Evolutionary conservation across 2,888 invertebrate genomes (phyloP).

Genomic region (Pocota personata): DNA sequence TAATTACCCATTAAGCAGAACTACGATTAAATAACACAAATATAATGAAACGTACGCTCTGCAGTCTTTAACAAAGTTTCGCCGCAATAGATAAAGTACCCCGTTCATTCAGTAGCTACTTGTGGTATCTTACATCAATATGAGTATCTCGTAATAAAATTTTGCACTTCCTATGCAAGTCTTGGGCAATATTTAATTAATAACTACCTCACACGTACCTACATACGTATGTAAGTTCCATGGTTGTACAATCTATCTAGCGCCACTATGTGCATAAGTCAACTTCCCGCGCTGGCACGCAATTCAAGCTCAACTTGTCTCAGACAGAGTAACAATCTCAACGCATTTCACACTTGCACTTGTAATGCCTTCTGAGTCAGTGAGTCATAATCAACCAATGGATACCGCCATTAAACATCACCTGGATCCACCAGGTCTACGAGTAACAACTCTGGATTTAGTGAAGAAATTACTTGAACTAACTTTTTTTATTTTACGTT

Average conservation of each 20-base stretch:
- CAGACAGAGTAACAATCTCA: slow-evolving; percentile 13
- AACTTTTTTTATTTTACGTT: neutral
- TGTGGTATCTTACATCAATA: neutral
- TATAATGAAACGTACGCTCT: neutral
- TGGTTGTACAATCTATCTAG: neutral
- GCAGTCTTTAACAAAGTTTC: neutral
- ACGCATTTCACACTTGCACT: slow-evolving; percentile 47
- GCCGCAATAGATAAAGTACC: neutral
- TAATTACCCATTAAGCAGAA: neutral
- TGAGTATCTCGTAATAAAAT: slow-evolving; percentile 10
- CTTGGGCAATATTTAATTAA: slow-evolving; percentile 34
- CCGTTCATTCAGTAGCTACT: neutral
- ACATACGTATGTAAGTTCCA: slow-evolving; percentile 3
- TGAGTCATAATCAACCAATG: slow-evolving; percentile 33
- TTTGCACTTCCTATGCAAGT: slow-evolving; percentile 37
- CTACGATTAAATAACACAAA: neutral
- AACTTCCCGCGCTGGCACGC: neutral
- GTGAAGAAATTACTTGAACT: slow-evolving; percentile 14
- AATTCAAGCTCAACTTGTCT: slow-evolving; percentile 19
- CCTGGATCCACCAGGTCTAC: neutral
- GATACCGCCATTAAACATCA: slow-evolving; percentile 1
- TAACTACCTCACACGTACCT: slow-evolving; percentile 25
- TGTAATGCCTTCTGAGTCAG: slow-evolving; percentile 19
- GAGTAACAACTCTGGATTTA: neutral
- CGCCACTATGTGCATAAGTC: neutral